Conservation (phyloP, 92 coral and sea anemone genomes). For the Chrysogorgia sp. region DNA sequence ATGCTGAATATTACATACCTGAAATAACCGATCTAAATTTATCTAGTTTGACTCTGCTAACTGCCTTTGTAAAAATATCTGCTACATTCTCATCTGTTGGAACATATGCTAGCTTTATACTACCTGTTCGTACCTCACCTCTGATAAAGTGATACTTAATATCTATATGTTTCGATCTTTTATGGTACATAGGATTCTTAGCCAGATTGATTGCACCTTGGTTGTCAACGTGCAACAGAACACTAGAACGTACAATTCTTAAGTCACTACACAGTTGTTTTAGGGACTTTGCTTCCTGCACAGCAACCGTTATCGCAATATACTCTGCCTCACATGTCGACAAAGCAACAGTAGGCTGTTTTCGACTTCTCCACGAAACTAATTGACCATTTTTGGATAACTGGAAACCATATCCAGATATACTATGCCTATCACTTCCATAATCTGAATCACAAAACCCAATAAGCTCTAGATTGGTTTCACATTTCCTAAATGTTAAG, state of each 20-base stretch:
- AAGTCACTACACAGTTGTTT: neutral
- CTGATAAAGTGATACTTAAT: constrained; percentile 51
- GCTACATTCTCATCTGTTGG: neutral
- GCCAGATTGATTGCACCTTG: constrained; percentile 26
- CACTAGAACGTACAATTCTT: neutral
- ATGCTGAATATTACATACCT: no score
- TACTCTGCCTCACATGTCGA: constrained; percentile 49
- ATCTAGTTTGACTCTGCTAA: no score
- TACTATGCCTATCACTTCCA: constrained; percentile 57
- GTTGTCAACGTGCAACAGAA: neutral
- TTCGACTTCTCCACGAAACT: constrained; percentile 50
- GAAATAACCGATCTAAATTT: no score
- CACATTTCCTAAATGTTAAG: constrained; percentile 26
- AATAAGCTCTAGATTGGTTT: constrained; percentile 14
- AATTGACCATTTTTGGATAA: constrained; percentile 34
- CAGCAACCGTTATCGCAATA: constrained; percentile 22
- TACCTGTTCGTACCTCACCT: neutral
- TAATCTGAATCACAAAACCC: constrained; percentile 48
- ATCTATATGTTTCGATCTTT: constrained; percentile 52
- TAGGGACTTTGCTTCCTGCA: constrained; percentile 41
- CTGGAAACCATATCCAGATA: constrained; percentile 49
- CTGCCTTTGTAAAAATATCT: constrained; percentile 14
- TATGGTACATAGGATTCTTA: constrained; percentile 13
- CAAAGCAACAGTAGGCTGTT: constrained; percentile 46
- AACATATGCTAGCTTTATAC: neutral